Conservation (phyloP, 1,140 invertebrate species). For the Trachelipus rathkii region DNA sequence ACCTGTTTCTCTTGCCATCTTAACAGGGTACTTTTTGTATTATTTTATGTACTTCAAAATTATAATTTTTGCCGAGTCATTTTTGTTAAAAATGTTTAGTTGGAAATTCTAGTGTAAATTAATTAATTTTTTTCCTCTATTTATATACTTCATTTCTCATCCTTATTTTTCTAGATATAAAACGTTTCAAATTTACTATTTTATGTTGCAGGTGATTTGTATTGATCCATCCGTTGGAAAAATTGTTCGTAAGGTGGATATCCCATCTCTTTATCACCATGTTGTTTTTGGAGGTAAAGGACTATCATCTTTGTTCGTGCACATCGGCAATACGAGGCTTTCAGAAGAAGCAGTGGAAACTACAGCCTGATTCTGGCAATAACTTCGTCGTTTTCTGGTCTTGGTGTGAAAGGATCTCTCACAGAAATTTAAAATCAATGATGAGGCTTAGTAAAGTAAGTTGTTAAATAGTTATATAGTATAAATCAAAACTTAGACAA, state of each 20-base stretch:
- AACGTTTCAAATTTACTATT: too few species aligned
- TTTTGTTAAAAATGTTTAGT: too few species aligned
- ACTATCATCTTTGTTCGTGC: constrained; percentile 69
- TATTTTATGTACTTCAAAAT: too few species aligned
- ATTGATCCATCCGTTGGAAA: constrained; percentile 53
- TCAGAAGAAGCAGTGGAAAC: constrained; percentile 56
- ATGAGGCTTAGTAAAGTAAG: background rate
- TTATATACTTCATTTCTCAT: too few species aligned
- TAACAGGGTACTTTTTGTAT: too few species aligned
- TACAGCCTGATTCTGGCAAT: constrained; percentile 62
- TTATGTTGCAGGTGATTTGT: constrained; percentile 53
- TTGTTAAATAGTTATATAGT: background rate
- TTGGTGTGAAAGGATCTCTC: constrained; percentile 58
- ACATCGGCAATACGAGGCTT: constrained; percentile 59
- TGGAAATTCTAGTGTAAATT: too few species aligned
- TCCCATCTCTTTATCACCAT: constrained; percentile 69
- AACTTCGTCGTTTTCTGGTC: constrained; percentile 65
- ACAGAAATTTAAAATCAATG: background rate
- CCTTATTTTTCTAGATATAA: too few species aligned
- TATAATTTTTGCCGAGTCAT: too few species aligned
- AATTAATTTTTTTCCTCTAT: too few species aligned
- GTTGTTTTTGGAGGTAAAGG: constrained; percentile 72
- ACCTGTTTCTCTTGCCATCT: too few species aligned
- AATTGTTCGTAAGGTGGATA: constrained; percentile 57
- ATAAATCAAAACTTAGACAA: background rate